Evolutionary conservation across 2,888 invertebrate genomes (phyloP).

Genomic region (Hypomecis atomaria): DNA sequence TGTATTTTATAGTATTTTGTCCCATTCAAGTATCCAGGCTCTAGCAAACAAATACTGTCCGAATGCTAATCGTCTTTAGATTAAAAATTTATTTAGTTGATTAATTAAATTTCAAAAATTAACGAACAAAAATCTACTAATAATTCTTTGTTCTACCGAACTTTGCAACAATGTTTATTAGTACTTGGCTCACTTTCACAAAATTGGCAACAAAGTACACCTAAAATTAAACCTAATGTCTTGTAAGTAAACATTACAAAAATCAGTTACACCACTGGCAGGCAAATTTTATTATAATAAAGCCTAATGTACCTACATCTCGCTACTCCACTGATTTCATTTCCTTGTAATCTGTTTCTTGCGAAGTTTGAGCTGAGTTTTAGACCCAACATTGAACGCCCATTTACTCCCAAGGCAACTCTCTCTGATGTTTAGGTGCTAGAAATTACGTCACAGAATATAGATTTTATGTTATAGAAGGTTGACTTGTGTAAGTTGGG

Average conservation of each 20-base stretch:
- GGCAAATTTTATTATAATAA: slow-evolving; percentile 48
- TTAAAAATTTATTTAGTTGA: no score
- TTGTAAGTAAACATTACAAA: slow-evolving; percentile 28
- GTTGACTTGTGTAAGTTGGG: not conserved
- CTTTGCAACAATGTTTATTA: no score
- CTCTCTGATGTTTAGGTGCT: slow-evolving; percentile 61
- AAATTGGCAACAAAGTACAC: not conserved
- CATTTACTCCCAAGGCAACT: slow-evolving; percentile 74
- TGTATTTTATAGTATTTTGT: no score
- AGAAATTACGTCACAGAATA: slow-evolving; percentile 66
- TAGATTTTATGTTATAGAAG: slow-evolving; percentile 10
- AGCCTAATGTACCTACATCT: slow-evolving; percentile 38
- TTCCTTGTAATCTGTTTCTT: slow-evolving; percentile 77
- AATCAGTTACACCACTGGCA: slow-evolving; percentile 22
- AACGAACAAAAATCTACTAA: no score
- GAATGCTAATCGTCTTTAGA: no score
- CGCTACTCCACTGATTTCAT: slow-evolving; percentile 58
- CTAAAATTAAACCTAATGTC: slow-evolving; percentile 13
- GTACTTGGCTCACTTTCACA: slow-evolving; percentile 8
- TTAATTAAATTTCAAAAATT: no score
- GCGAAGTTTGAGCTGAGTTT: slow-evolving; percentile 70
- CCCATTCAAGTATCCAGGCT: no score
- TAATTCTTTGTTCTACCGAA: no score
- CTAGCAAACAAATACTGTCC: no score
- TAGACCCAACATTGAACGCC: slow-evolving; percentile 73